Base-by-base conservation (phyloP, 2,113 vertebrate genomes). In the Plecotus auritus region DNA sequence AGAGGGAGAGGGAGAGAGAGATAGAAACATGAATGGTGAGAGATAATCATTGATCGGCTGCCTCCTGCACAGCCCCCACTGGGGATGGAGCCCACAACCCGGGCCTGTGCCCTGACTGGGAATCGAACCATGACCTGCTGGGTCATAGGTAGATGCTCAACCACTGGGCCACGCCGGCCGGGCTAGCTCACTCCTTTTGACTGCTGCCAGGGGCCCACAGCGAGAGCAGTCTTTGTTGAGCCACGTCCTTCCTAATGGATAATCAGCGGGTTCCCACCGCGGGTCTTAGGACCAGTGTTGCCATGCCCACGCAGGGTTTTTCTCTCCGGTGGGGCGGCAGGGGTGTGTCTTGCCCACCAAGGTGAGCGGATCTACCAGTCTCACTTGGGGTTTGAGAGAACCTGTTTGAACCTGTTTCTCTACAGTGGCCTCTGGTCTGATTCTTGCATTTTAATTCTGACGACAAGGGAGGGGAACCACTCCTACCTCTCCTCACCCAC, bases 241-340 rank as follows among this genome's bases (percentile, higher is more conserved):
- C 74, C 4, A 0, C 40, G 37, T 42, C 22, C 37, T 78, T 45
- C 5, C 2, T n/a, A 5, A 1, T 12, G 56, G 49, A 2, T 12
- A 4, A 51, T 22, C 17, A 10, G n/a, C 42, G 18, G 26, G 26
- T 20, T 9, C 28, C 51, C 37, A 9, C 26, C 4, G 0, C 17
- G 45, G 23, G 54, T 32, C 42, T 56, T 49, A 18, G 22, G 35
- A 13, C 3, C 56, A 23, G 3, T 4, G 28, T 26, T 42, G 7
- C 35, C 22, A 0, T 14, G 56, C 59, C 59, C 7, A 0, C n/a
- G 10, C 9, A 30, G 0, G 1, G 0, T 5, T 1, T 35, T n/a
- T 47, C 20, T 81, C 22, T 77, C 56, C 32, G 2, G 45, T 28
- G 26, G 90, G 51, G 40, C n/a, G 0, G 56, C 17, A 9, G 18